phyloP scores from a whole-genome alignment of 2,113 vertebrate species.

The Meles meles region DNA sequence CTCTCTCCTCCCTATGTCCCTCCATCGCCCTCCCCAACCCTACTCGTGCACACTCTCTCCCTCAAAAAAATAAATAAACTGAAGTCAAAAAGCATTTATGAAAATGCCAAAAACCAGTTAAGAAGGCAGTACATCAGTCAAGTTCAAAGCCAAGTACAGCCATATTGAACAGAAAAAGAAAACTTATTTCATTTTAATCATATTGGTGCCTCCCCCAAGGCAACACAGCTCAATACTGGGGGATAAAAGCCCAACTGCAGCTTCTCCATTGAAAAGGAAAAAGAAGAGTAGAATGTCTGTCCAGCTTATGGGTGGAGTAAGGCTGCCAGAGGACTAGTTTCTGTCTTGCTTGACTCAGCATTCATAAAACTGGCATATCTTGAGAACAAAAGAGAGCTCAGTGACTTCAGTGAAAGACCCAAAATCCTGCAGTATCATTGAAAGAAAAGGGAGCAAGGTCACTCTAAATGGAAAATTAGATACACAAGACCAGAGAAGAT shows the following conservation, averaged over 20 bases:
- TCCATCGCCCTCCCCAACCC: neutral
- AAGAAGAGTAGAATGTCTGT: neutral
- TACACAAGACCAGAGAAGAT: neutral
- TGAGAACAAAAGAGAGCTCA: neutral
- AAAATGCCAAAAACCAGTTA: neutral
- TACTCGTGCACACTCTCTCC: neutral
- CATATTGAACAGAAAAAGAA: neutral
- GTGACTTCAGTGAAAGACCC: neutral
- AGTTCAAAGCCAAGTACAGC: neutral
- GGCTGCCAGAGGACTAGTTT: neutral
- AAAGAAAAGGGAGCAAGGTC: neutral
- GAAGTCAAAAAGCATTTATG: neutral
- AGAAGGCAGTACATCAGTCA: neutral
- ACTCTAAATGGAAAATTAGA: neutral
- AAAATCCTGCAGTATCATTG: neutral
- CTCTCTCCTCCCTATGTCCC: neutral
- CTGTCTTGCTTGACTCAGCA: neutral
- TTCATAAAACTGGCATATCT: neutral
- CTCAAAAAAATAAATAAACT: neutral
- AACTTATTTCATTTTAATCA: neutral
- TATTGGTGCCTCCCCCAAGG: neutral
- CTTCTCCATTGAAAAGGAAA: neutral
- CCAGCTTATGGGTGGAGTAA: neutral
- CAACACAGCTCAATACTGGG: neutral
- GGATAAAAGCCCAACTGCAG: neutral